A percentile compares a stretch with the other conserved stretches of the same genome.
Evolutionary conservation across 1,140 invertebrate species (phyloP).

Genomic region (Diabrotica virgifera): DNA sequence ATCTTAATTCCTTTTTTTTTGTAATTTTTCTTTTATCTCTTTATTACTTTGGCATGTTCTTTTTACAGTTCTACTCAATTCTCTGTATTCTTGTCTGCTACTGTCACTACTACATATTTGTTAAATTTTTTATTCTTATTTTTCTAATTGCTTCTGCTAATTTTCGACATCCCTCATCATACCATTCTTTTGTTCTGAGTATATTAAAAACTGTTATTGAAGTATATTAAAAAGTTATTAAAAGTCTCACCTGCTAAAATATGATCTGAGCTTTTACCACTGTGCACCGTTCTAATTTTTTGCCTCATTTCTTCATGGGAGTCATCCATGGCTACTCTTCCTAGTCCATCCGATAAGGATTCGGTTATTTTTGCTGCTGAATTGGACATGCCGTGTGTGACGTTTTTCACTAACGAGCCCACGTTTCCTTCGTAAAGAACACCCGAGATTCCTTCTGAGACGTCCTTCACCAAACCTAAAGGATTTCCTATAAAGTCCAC

Average conservation of each 20-base stretch:
- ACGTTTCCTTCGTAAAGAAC: conserved; percentile 89
- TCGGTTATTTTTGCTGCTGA: conserved; percentile 90
- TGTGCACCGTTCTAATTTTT: conserved; percentile 63
- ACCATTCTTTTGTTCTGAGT: no score
- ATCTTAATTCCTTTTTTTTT: no score
- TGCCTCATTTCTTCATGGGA: conserved; percentile 85
- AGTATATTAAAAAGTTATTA: no score
- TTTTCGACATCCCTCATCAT: no score
- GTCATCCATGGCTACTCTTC: conserved; percentile 83
- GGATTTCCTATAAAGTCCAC: conserved; percentile 98
- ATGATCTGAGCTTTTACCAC: conserved; percentile 70
- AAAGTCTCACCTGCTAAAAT: conserved; percentile 61
- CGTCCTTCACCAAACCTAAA: conserved; percentile 90
- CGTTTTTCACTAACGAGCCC: conserved; percentile 87
- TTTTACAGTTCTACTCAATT: no score
- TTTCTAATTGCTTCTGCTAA: no score
- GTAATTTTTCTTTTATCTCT: no score
- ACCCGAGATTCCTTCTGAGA: conserved; percentile 91
- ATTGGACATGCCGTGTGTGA: conserved; percentile 95
- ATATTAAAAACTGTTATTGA: no score
- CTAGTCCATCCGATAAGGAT: conserved; percentile 87
- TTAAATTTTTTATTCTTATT: no score
- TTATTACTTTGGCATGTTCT: no score
- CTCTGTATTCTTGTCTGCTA: no score
- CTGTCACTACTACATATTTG: no score